Evolutionary conservation across 2,797 vertebrate genomes (phyloP), one percentile per base, ranked within the genome.

Genomic region (Labeo calbasu): DNA sequence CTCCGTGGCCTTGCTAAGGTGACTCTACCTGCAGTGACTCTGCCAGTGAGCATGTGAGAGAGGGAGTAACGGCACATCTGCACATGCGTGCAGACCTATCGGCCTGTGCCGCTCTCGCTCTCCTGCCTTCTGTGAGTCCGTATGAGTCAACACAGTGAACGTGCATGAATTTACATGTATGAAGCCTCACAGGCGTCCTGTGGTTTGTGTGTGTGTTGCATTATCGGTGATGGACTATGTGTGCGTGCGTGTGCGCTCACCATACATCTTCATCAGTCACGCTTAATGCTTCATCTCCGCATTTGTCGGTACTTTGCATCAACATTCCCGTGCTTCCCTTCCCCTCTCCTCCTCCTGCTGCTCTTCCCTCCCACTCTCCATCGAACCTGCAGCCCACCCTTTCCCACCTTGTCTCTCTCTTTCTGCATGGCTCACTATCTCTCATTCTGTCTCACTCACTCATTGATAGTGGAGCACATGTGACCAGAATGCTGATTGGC

Each of bases 401-500:
- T 17, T 65, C 55, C 70, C 57, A 84, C 83, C 69, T 79, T 73
- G 21, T 78, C 70, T 69, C 50, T 70, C 13, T 53, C 23, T 55
- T 65, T 72, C 59, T 66, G 61, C 65, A 65, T 84, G 55, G 51
- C 77, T 73, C 43, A 77, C 84, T 84, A 79, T 75, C 77, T 53
- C 55, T n/a, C 88, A 28, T 84, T 61, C 76, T 25, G 72, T 83
- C 87, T 61, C 90, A 36, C 91, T 89, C 90, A 82, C 88, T 91
- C 92, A 93, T 92, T 93, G 91, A 93, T 92, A 89, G 93, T 90
- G 88, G 87, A 89, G 88, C 48, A 4, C 87, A 90, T 91, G 93
- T 93, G 93, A 92, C 89, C 86, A 23, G 93, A 90, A 94, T 95
- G 89, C 91, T 86, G 89, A 95, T 90, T 73, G 59, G 77, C 92